Percentiles rank a stretch among this genome's conserved stretches.
Conservation (phyloP, 2,113 vertebrate genomes). For the Laterallus jamaicensis region DNA sequence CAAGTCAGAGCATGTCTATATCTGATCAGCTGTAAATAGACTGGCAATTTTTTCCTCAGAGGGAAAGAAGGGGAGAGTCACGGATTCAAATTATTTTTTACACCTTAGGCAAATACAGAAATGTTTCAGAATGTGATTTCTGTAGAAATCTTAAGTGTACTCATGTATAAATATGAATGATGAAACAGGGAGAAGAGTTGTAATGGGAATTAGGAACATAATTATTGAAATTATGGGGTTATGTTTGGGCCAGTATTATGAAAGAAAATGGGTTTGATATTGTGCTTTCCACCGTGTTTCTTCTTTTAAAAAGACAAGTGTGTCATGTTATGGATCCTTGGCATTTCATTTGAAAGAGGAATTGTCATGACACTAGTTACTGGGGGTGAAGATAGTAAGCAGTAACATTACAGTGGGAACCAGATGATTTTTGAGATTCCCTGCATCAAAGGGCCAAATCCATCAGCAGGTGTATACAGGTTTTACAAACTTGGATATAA, state of each 20-base stretch:
- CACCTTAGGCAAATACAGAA: neutral
- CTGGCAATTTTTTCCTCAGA: neutral
- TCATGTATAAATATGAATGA: neutral
- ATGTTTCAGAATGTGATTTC: neutral
- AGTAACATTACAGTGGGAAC: neutral
- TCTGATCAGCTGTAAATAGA: slow-evolving; percentile 17
- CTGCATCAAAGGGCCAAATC: accelerated
- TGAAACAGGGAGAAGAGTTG: neutral
- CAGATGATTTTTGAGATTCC: neutral
- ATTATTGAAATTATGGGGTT: neutral
- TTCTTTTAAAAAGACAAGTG: neutral
- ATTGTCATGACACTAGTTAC: neutral
- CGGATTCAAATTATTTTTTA: slow-evolving; percentile 5
- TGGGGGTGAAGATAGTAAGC: neutral
- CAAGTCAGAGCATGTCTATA: neutral
- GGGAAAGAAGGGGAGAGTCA: neutral
- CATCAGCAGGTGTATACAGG: neutral
- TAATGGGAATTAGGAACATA: neutral
- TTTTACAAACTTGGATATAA: neutral
- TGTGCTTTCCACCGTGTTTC: neutral
- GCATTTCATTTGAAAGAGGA: neutral
- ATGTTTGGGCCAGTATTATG: neutral
- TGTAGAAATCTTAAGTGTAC: neutral
- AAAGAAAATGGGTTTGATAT: neutral
- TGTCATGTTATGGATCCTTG: neutral